A percentile compares a stretch with the other conserved stretches of the same genome.
Conservation (phyloP, 2,113 vertebrate genomes). For the Chlamydotis undulata region DNA sequence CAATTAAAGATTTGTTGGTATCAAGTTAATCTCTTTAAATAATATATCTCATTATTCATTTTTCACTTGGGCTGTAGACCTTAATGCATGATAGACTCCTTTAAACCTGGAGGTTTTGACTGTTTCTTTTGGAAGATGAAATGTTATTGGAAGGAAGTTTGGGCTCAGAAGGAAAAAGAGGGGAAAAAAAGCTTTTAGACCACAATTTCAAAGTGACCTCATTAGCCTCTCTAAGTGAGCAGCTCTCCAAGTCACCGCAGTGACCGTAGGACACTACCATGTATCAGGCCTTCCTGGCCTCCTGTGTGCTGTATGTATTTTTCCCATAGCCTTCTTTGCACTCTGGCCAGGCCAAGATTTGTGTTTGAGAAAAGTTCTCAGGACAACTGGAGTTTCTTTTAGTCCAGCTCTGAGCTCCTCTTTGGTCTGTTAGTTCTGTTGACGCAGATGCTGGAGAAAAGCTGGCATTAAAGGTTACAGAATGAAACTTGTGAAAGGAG, state of each 20-base stretch:
- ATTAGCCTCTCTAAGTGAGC: neutral
- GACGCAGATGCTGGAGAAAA: neutral
- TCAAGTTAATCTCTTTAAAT: neutral
- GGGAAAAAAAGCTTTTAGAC: neutral
- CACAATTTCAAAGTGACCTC: neutral
- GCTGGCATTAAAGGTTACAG: neutral
- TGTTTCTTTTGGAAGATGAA: constrained; percentile 36
- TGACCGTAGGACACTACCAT: neutral
- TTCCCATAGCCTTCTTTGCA: neutral
- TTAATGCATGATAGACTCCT: neutral
- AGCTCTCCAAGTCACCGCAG: neutral
- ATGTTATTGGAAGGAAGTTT: constrained; percentile 21
- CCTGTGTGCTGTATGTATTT: neutral
- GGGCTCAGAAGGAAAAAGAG: neutral
- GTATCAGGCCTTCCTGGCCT: neutral
- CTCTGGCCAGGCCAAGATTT: neutral
- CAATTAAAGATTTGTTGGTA: neutral
- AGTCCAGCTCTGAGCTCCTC: neutral
- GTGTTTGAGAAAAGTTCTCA: constrained; percentile 8
- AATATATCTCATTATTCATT: neutral
- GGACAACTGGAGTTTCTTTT: neutral
- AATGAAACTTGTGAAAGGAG: neutral
- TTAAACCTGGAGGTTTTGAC: neutral
- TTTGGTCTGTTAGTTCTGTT: neutral
- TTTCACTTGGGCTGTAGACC: neutral